Percentiles rank a stretch among this genome's conserved stretches.
Conservation (phyloP, 2,888 invertebrate genomes). For the Liposcelis brunnea region DNA sequence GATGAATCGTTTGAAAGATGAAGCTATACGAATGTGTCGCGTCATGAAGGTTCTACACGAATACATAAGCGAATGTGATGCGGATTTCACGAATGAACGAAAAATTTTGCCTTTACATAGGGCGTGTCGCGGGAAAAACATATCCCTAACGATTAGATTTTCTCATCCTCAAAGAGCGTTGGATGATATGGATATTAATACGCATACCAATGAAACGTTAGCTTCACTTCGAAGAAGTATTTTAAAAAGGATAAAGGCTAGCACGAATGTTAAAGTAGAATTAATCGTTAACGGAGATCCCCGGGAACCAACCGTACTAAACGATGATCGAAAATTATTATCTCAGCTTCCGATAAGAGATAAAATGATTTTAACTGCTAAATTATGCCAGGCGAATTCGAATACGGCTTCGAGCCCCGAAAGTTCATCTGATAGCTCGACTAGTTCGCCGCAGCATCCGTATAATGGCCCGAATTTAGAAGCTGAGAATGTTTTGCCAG, state of each 20-base stretch:
- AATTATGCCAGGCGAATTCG: slow-evolving; percentile 52
- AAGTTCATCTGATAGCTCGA: slow-evolving; percentile 87
- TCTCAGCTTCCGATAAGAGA: slow-evolving; percentile 72
- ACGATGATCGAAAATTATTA: slow-evolving; percentile 69
- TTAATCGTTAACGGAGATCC: slow-evolving; percentile 78
- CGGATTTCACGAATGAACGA: slow-evolving; percentile 70
- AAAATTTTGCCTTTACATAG: slow-evolving; percentile 73
- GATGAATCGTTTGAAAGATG: slow-evolving; percentile 33
- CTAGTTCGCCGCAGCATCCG: slow-evolving; percentile 76
- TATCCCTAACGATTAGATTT: slow-evolving; percentile 71
- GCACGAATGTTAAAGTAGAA: slow-evolving; percentile 70
- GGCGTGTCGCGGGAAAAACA: slow-evolving; percentile 78
- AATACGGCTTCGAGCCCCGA: slow-evolving; percentile 69
- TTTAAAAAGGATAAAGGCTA: slow-evolving; percentile 40
- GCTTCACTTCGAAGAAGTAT: slow-evolving; percentile 67
- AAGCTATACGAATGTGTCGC: slow-evolving; percentile 76
- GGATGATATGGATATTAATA: slow-evolving; percentile 82
- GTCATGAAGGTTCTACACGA: slow-evolving; percentile 88
- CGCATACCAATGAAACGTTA: slow-evolving; percentile 88
- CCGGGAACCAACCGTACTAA: slow-evolving; percentile 45
- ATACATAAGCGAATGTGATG: slow-evolving; percentile 90
- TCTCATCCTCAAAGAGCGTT: slow-evolving; percentile 64
- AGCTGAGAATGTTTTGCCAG: slow-evolving; percentile 77
- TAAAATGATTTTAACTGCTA: slow-evolving; percentile 70
- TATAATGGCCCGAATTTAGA: slow-evolving; percentile 65